A percentile compares a stretch with the other conserved stretches of the same genome.
Evolutionary conservation across 2,113 vertebrate species (phyloP).

Genomic region (Pongo abelii): DNA sequence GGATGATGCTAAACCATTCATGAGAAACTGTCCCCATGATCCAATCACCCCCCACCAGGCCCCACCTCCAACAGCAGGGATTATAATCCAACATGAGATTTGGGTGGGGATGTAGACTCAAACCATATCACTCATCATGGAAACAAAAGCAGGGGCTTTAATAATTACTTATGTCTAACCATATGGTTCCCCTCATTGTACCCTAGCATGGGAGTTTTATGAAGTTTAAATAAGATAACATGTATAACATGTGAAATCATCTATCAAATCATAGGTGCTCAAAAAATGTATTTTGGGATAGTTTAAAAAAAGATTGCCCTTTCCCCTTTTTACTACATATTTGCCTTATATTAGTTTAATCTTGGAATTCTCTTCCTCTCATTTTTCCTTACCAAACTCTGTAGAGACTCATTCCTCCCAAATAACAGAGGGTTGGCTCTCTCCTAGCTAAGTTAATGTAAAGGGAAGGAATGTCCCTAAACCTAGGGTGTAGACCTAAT

Average conservation of each 20-base stretch:
- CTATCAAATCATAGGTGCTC: not conserved
- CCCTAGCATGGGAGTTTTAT: not conserved
- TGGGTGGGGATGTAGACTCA: too few relatives aligned
- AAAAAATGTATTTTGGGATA: not conserved
- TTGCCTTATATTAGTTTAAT: conserved; percentile 3
- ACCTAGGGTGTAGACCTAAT: not conserved
- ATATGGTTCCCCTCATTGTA: not conserved
- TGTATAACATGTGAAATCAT: not conserved
- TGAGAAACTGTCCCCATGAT: too few relatives aligned
- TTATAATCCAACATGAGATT: too few relatives aligned
- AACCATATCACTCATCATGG: not conserved
- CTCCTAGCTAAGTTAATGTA: not conserved
- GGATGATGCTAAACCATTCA: too few relatives aligned
- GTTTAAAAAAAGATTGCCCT: not conserved
- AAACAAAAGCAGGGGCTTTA: not conserved
- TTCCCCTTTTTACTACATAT: not conserved
- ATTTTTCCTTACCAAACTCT: conserved; percentile 2
- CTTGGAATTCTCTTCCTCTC: not conserved
- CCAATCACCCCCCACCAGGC: too few relatives aligned
- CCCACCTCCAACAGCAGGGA: too few relatives aligned
- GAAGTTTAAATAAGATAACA: conserved; percentile 6
- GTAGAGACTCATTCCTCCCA: not conserved
- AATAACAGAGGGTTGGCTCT: not conserved
- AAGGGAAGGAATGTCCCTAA: conserved; percentile 16
- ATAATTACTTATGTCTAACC: not conserved